phyloP scores from a whole-genome alignment of 2,113 vertebrate species.

The Cynocephalus volans region DNA sequence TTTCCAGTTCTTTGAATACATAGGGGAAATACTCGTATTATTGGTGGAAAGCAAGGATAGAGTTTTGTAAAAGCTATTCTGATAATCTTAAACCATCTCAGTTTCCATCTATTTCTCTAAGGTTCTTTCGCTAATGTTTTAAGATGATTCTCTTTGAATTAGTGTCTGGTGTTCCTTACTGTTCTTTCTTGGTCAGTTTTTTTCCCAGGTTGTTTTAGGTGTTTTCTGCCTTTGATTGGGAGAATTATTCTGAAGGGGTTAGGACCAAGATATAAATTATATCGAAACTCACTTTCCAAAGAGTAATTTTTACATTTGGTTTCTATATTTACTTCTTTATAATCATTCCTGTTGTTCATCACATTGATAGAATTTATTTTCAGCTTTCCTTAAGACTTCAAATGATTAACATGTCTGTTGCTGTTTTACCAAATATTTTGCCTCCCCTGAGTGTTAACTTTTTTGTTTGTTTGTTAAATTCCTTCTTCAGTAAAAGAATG shows the following conservation, averaged over 20 bases:
- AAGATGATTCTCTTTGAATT: neutral
- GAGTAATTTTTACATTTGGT: conserved; percentile 56
- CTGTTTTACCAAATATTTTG: conserved; percentile 60
- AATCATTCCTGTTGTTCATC: conserved; percentile 19
- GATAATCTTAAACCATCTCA: neutral
- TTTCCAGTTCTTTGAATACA: neutral
- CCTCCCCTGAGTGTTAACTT: neutral
- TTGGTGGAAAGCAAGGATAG: neutral
- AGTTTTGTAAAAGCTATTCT: conserved; percentile 16
- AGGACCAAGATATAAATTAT: neutral
- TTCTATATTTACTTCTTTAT: conserved; percentile 21
- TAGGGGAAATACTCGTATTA: neutral
- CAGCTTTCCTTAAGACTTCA: conserved; percentile 43
- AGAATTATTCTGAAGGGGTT: neutral
- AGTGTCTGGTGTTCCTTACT: neutral
- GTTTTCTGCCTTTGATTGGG: conserved; percentile 24
- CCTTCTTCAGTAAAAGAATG: conserved; percentile 21
- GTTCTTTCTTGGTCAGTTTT: neutral
- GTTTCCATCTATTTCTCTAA: neutral
- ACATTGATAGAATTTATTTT: conserved; percentile 34
- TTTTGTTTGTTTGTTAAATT: conserved; percentile 45
- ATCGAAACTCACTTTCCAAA: conserved; percentile 20
- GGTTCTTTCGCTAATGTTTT: conserved; percentile 35
- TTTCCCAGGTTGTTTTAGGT: neutral
- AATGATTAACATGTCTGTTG: neutral